Evolutionary conservation across 2,888 invertebrate genomes (phyloP).

Genomic region (Ennomos fuscantarius): DNA sequence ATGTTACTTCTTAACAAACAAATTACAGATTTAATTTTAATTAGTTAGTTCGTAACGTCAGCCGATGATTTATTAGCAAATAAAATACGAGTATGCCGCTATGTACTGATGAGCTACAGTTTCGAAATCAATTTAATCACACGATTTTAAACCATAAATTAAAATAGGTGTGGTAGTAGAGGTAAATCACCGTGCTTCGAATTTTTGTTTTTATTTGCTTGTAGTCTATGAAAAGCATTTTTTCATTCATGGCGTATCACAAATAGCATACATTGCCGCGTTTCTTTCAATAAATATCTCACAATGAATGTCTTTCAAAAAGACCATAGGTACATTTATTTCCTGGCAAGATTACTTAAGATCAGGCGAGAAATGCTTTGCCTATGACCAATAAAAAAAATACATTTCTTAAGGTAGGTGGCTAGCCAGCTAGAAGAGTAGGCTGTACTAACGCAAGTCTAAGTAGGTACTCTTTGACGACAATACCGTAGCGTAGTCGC

Average conservation of each 20-base stretch:
- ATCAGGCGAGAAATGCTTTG: too few species aligned
- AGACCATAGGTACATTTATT: too few species aligned
- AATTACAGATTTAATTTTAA: constrained; percentile 31
- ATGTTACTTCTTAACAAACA: constrained; percentile 27
- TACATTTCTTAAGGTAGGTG: too few species aligned
- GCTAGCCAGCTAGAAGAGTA: too few species aligned
- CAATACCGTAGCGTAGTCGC: constrained; percentile 69
- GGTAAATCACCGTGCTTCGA: too few species aligned
- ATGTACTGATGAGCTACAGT: constrained; percentile 19
- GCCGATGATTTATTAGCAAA: constrained; percentile 28
- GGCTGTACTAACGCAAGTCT: not conserved
- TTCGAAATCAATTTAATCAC: constrained; percentile 22
- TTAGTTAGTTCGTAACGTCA: constrained; percentile 29
- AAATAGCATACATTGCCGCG: too few species aligned
- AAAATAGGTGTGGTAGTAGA: not conserved
- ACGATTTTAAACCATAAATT: constrained; percentile 21
- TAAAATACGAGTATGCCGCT: constrained; percentile 20
- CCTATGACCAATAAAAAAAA: too few species aligned
- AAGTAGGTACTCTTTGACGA: constrained; percentile 58
- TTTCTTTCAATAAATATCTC: too few species aligned
- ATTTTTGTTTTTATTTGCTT: too few species aligned
- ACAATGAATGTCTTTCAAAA: too few species aligned
- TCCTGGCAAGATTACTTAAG: too few species aligned
- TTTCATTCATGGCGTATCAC: not conserved
- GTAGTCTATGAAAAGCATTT: constrained; percentile 2